phyloP scores from a whole-genome alignment of 2,888 invertebrate genomes.

The Endotricha flammealis region DNA sequence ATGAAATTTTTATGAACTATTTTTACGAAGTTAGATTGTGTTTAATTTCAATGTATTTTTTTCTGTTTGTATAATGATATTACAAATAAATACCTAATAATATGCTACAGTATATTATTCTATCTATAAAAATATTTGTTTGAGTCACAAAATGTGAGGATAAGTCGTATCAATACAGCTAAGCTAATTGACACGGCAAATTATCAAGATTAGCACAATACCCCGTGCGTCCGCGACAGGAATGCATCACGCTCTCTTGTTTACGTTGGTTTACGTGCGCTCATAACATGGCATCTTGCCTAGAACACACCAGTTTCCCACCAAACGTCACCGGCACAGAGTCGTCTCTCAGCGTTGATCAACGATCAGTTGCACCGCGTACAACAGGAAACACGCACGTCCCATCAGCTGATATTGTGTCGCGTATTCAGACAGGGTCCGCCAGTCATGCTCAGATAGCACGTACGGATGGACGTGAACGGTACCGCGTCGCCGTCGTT shows the following conservation, averaged over 20 bases:
- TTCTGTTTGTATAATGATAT: too few species aligned
- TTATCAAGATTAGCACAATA: not conserved
- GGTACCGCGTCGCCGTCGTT: constrained; percentile 67
- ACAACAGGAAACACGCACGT: constrained; percentile 10
- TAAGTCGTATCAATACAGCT: too few species aligned
- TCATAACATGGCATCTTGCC: constrained; percentile 15
- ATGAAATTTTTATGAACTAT: too few species aligned
- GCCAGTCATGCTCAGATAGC: constrained; percentile 65
- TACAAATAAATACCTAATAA: too few species aligned
- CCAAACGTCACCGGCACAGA: constrained; percentile 5
- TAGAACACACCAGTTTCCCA: constrained; percentile 11
- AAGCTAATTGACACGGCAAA: too few species aligned
- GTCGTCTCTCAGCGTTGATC: too few species aligned
- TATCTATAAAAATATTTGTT: too few species aligned
- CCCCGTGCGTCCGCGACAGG: constrained; percentile 1
- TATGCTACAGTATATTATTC: too few species aligned
- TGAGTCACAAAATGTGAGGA: too few species aligned
- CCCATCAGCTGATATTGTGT: constrained; percentile 40
- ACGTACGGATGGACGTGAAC: constrained; percentile 62
- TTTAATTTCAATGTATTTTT: too few species aligned
- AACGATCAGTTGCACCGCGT: constrained; percentile 16
- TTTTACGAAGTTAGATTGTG: too few species aligned
- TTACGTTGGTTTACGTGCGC: constrained; percentile 10
- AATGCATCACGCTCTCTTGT: constrained; percentile 9
- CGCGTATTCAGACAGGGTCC: constrained; percentile 19